Percentiles rank a stretch among this genome's conserved stretches.
phyloP scores from a whole-genome alignment of 2,888 invertebrate species.

The Silvanus unidentatus region DNA sequence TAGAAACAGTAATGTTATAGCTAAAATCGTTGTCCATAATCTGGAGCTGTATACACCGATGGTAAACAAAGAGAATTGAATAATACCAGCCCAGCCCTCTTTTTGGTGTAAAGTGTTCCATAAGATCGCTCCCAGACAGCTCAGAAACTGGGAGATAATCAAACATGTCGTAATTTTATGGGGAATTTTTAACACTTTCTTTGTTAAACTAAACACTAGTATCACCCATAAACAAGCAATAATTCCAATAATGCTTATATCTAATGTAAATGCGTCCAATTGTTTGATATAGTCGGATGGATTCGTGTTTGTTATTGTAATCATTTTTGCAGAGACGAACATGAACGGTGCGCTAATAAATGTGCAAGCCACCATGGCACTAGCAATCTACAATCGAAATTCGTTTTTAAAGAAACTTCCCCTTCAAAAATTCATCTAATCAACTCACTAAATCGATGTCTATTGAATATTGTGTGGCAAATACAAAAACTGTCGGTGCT shows the following conservation, averaged over 20 bases:
- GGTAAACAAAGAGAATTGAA: slow-evolving; percentile 72
- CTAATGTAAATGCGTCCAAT: slow-evolving; percentile 73
- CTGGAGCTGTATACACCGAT: slow-evolving; percentile 75
- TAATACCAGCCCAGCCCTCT: slow-evolving; percentile 58
- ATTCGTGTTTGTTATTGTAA: slow-evolving; percentile 65
- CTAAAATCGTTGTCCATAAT: slow-evolving; percentile 79
- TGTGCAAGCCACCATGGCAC: slow-evolving; percentile 90
- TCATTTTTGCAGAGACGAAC: slow-evolving; percentile 92
- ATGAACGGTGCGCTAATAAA: slow-evolving; percentile 91
- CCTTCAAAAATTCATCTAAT: too few relatives aligned
- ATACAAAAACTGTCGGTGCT: slow-evolving; percentile 94
- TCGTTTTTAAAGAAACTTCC: background rate
- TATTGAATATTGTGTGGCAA: slow-evolving; percentile 79
- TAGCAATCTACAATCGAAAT: slow-evolving; percentile 66
- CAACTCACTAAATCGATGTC: slow-evolving; percentile 76
- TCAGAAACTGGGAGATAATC: slow-evolving; percentile 62
- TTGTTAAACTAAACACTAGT: slow-evolving; percentile 65
- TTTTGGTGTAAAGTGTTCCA: slow-evolving; percentile 59
- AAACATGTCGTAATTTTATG: slow-evolving; percentile 77
- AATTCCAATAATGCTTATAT: slow-evolving; percentile 74
- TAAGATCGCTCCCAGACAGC: slow-evolving; percentile 68
- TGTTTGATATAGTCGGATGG: slow-evolving; percentile 71
- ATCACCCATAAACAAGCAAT: slow-evolving; percentile 76
- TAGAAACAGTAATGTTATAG: slow-evolving; percentile 73
- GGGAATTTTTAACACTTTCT: slow-evolving; percentile 71